Evolutionary conservation across 2,797 vertebrate species (phyloP).

Genomic region (Salmo trutta): DNA sequence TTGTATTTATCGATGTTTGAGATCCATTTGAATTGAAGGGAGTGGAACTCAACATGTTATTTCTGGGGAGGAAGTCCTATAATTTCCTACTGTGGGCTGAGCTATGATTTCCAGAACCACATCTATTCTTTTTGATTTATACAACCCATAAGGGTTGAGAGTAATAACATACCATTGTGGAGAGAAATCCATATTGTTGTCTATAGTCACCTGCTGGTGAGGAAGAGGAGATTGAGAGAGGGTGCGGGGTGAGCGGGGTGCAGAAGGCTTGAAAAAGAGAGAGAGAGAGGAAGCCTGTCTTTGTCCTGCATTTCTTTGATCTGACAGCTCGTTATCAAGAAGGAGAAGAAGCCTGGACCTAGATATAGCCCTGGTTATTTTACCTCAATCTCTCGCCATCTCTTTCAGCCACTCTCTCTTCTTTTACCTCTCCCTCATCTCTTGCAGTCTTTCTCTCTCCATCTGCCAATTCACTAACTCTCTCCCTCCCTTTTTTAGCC

Average conservation of each 20-base stretch:
- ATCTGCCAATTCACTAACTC: background rate
- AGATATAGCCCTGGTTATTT: constrained; percentile 7
- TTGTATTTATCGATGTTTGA: background rate
- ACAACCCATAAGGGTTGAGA: background rate
- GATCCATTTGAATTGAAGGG: constrained; percentile 2
- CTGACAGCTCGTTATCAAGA: constrained; percentile 56
- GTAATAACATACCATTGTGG: background rate
- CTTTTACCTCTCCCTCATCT: constrained; percentile 17
- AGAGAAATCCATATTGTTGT: background rate
- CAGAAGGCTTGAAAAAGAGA: background rate
- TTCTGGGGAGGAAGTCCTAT: background rate
- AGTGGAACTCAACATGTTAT: background rate
- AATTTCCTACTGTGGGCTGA: background rate
- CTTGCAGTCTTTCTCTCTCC: too few species aligned
- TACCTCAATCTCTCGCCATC: constrained; percentile 21
- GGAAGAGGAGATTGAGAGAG: background rate
- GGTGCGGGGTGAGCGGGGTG: background rate
- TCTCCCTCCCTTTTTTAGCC: background rate
- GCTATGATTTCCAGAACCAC: background rate
- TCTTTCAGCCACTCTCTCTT: constrained; percentile 20
- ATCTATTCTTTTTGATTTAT: background rate
- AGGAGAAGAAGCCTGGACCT: constrained; percentile 15
- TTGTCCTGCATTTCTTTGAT: constrained; percentile 55
- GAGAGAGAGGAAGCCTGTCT: constrained; percentile 20
- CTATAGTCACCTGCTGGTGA: background rate